Evolutionary conservation across 2,888 invertebrate species (phyloP).

Genomic region (Hyles lineata): DNA sequence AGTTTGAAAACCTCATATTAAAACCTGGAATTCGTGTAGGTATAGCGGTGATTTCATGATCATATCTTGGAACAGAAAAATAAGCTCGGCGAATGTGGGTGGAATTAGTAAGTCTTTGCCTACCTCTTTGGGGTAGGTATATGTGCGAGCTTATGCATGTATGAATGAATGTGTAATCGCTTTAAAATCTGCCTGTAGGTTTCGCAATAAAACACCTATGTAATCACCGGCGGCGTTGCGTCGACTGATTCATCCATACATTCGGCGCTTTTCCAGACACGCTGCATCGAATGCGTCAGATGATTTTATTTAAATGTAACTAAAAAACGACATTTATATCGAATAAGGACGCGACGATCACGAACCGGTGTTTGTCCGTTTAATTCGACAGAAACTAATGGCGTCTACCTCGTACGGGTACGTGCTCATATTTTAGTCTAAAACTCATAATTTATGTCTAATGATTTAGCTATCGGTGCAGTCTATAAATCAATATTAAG

Average conservation of each 20-base stretch:
- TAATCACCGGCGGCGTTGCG: not conserved
- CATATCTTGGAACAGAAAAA: too few relatives aligned
- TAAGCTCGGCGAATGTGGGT: too few relatives aligned
- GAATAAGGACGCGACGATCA: slow-evolving; percentile 60
- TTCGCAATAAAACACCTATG: slow-evolving; percentile 4
- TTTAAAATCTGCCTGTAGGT: slow-evolving; percentile 5
- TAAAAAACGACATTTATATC: slow-evolving; percentile 67
- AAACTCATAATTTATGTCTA: slow-evolving; percentile 32
- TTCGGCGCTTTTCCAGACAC: not conserved
- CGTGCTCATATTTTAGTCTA: slow-evolving; percentile 32
- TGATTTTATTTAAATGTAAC: slow-evolving; percentile 35
- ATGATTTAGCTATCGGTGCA: not conserved
- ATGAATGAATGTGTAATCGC: slow-evolving; percentile 2
- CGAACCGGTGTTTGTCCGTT: slow-evolving; percentile 53
- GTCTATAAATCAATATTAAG: not conserved
- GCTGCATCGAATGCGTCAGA: slow-evolving; percentile 18
- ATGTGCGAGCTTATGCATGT: too few relatives aligned
- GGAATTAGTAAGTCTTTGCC: too few relatives aligned
- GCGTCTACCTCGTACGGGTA: slow-evolving; percentile 41
- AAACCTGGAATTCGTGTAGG: too few relatives aligned
- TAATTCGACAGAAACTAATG: slow-evolving; percentile 67
- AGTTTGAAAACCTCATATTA: too few relatives aligned
- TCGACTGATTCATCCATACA: slow-evolving; percentile 9
- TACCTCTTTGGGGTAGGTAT: too few relatives aligned
- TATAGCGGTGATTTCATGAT: too few relatives aligned